A percentile compares a stretch with the other conserved stretches of the same genome.
These are phyloP conservation scores for roundworm (Caenorhabditis elegans) DNA, from an alignment of 1,140 invertebrate species.

Conservation along the genomic window DNA sequence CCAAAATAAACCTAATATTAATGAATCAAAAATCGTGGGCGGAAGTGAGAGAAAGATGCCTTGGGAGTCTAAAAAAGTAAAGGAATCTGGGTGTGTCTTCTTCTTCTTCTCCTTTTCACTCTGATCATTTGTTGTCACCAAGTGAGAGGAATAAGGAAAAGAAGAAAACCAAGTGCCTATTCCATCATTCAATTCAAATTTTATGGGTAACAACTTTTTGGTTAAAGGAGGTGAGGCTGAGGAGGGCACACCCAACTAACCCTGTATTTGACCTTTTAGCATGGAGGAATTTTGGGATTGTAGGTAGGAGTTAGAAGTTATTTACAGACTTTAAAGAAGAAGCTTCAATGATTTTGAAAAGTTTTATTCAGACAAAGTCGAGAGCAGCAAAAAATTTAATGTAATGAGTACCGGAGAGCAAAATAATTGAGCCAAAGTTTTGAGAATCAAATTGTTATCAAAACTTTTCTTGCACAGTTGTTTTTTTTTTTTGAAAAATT, in stretches of 20 bases:
- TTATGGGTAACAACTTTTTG: neutral
- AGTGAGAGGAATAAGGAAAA: neutral
- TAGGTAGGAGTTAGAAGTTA: neutral
- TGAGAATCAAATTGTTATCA: too few species aligned
- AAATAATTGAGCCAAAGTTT: too few species aligned
- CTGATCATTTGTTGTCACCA: too few species aligned
- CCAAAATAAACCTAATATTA: neutral
- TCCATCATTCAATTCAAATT: conserved; percentile 24
- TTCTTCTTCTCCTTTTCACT: neutral
- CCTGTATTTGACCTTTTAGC: neutral
- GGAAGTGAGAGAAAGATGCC: neutral
- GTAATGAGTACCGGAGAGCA: too few species aligned
- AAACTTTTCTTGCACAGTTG: too few species aligned
- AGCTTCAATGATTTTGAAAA: too few species aligned
- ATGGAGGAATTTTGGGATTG: neutral
- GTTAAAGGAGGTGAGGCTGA: neutral
- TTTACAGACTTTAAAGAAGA: too few species aligned
- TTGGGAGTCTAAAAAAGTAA: neutral
- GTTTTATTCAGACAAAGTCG: too few species aligned
- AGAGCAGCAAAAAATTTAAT: too few species aligned
- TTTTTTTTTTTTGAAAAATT: too few species aligned
- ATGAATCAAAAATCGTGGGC: neutral
- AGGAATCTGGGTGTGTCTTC: conserved; percentile 20
- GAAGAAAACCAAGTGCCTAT: neutral
- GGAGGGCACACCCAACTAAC: conserved; percentile 2